phyloP scores from a whole-genome alignment of 37 sponge, comb jelly and placozoan genomes.

The Spongilla lacustris region DNA sequence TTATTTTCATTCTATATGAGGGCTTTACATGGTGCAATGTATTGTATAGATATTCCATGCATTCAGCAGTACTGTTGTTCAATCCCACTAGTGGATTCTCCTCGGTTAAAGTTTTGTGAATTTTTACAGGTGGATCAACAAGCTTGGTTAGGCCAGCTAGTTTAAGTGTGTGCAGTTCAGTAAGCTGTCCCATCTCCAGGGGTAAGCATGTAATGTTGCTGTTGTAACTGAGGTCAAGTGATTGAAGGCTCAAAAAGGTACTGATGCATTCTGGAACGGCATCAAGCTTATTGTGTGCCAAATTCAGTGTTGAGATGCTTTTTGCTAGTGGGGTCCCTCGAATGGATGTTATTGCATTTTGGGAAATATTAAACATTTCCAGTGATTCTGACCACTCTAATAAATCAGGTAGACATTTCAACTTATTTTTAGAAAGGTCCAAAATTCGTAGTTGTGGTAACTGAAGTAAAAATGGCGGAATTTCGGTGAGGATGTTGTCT shows the following conservation, averaged over 20 bases:
- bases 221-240: background rate
- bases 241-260: background rate
- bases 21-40: constrained; percentile 41
- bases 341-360: background rate
- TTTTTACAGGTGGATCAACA: too few relatives aligned
- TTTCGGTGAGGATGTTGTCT: background rate
- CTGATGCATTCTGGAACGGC: background rate
- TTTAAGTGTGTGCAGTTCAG: background rate
- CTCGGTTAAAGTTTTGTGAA: too few relatives aligned
- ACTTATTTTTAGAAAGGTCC: background rate
- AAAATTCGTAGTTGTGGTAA: background rate
- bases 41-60: constrained; percentile 57
- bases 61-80: background rate
- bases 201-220: background rate
- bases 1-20: constrained; percentile 76
- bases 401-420: background rate
- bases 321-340: background rate
- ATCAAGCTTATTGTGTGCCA: background rate
- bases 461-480: background rate
- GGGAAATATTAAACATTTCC: background rate
- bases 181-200: background rate
- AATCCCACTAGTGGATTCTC: too few relatives aligned
- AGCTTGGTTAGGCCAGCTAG: background rate
- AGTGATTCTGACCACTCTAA: background rate
- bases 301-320: background rate